Percentiles rank a stretch among this genome's conserved stretches.
These are phyloP conservation scores for Nasua narica DNA, from an alignment of 2,797 vertebrate genomes.

Conservation along the genomic window DNA sequence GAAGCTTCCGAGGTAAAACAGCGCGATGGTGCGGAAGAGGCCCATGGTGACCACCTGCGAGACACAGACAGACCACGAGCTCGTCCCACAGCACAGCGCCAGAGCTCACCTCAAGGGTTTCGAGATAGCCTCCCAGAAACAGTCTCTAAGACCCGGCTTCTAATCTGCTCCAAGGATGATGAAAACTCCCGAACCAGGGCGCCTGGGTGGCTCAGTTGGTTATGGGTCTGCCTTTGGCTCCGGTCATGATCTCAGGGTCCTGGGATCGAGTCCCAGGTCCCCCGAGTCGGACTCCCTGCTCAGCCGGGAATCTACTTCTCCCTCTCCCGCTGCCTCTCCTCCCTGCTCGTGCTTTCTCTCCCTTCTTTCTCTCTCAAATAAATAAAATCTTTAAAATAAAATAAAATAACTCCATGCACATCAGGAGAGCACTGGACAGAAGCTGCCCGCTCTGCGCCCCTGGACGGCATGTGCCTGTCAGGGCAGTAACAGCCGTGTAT, in stretches of 20 bases:
- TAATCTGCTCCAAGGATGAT: neutral
- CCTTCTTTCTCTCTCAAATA: neutral
- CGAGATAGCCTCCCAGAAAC: neutral
- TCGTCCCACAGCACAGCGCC: neutral
- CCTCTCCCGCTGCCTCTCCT: neutral
- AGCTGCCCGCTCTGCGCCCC: neutral
- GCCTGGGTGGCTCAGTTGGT: neutral
- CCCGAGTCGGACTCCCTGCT: neutral
- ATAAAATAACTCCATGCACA: neutral
- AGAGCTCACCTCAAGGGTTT: neutral
- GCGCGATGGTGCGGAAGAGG: constrained; percentile 94
- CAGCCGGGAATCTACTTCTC: neutral
- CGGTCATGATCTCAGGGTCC: neutral
- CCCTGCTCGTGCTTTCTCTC: neutral
- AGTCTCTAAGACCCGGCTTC: neutral
- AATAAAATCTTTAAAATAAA: neutral
- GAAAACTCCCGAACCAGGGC: neutral
- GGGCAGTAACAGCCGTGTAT: neutral
- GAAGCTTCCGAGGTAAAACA: constrained; percentile 97
- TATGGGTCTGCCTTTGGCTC: neutral
- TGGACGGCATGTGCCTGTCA: neutral
- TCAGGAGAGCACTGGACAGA: neutral
- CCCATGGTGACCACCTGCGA: constrained; percentile 97
- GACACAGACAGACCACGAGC: constrained; percentile 59
- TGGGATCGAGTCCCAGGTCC: neutral